These are phyloP conservation scores for Harpalus rufipes DNA, from an alignment of 2,888 invertebrate species.

Conservation along the genomic window DNA sequence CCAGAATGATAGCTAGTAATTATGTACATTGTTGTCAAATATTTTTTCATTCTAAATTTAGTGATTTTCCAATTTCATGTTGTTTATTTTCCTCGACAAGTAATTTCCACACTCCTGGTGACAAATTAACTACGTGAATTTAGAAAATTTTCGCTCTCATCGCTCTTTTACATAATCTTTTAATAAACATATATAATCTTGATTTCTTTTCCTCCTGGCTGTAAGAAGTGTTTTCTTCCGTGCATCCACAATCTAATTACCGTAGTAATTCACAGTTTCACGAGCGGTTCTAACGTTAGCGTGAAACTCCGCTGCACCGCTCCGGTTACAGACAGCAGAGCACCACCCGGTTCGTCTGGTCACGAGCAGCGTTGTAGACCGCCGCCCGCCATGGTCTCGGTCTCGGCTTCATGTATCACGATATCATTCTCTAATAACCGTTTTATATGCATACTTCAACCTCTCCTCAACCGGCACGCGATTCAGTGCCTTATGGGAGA, in stretches of 20 bases:
- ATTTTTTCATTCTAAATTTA: too few relatives aligned
- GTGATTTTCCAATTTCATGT: too few relatives aligned
- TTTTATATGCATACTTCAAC: conserved; percentile 66
- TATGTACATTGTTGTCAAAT: too few relatives aligned
- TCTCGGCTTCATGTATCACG: conserved; percentile 63
- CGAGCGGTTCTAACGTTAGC: conserved; percentile 56
- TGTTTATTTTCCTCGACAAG: too few relatives aligned
- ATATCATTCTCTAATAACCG: conserved; percentile 65
- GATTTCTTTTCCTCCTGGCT: too few relatives aligned
- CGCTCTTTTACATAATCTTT: too few relatives aligned
- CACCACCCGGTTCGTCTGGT: conserved; percentile 42
- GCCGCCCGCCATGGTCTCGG: conserved; percentile 18
- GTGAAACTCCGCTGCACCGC: conserved; percentile 27
- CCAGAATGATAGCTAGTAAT: too few relatives aligned
- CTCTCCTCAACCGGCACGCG: conserved; percentile 13
- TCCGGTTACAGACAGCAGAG: conserved; percentile 40
- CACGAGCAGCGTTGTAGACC: conserved; percentile 30
- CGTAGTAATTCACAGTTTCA: conserved; percentile 50
- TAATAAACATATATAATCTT: too few relatives aligned
- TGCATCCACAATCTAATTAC: conserved; percentile 10
- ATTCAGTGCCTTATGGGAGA: neutral
- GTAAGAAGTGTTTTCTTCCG: too few relatives aligned
- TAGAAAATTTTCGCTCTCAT: too few relatives aligned
- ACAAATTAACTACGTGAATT: too few relatives aligned
- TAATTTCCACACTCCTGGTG: too few relatives aligned